Evolutionary conservation across 2,113 vertebrate genomes (phyloP).

Genomic region (Uropsilus gracilis): DNA sequence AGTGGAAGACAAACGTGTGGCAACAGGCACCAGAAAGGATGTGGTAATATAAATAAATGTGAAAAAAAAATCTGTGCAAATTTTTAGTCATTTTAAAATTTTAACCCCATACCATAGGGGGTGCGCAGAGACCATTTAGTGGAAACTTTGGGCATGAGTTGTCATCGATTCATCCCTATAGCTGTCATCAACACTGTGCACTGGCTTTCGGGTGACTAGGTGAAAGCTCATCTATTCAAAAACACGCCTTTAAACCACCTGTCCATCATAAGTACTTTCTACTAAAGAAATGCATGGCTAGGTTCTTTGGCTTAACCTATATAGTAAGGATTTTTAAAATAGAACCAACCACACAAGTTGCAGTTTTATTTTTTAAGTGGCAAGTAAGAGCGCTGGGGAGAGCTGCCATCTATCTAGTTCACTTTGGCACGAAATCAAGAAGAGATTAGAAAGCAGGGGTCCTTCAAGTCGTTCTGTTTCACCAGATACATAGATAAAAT

Average conservation of each 20-base stretch:
- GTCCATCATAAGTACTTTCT: background rate
- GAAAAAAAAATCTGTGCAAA: background rate
- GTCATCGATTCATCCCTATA: background rate
- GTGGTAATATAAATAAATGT: background rate
- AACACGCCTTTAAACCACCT: background rate
- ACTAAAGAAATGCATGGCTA: background rate
- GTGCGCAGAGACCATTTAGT: background rate
- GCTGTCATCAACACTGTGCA: no score
- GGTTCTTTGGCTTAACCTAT: background rate
- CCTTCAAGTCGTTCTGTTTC: background rate
- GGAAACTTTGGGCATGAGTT: background rate
- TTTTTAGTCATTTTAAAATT: constrained; percentile 6
- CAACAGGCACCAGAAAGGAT: background rate
- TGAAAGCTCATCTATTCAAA: background rate
- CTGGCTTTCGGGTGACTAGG: background rate
- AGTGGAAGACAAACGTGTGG: background rate
- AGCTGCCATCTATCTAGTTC: background rate
- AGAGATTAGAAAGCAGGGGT: background rate
- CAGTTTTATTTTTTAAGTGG: background rate
- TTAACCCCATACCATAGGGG: background rate
- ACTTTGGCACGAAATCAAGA: background rate
- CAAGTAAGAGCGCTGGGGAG: background rate
- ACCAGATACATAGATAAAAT: background rate
- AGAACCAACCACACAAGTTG: background rate
- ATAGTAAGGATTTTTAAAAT: background rate